Conservation (phyloP, 2,113 vertebrate genomes). For the Lophochroa leadbeateri region DNA sequence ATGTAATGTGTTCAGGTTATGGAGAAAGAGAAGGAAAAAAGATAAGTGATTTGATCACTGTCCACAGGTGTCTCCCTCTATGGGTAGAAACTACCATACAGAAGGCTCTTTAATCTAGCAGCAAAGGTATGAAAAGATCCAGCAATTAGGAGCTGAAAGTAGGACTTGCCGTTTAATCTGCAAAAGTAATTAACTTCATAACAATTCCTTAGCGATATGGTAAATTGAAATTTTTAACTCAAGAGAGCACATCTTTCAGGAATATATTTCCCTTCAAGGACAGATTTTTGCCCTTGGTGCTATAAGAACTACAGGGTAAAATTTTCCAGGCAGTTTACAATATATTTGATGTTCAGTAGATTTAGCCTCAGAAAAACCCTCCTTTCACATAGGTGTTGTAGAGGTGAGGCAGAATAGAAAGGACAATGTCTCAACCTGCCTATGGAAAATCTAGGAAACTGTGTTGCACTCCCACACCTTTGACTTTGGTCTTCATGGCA, state of each 20-base stretch:
- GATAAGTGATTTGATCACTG: neutral
- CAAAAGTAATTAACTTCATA: constrained; percentile 26
- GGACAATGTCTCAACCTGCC: neutral
- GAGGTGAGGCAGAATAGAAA: neutral
- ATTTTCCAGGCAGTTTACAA: neutral
- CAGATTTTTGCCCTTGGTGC: neutral
- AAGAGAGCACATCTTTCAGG: neutral
- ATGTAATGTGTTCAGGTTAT: neutral
- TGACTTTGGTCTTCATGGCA: neutral
- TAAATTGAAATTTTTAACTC: neutral
- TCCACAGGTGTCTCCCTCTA: neutral
- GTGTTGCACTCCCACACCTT: neutral
- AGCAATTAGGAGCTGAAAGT: neutral
- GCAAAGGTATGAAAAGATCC: neutral
- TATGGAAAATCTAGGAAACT: neutral
- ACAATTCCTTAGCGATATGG: neutral
- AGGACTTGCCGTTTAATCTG: constrained; percentile 2
- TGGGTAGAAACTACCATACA: neutral
- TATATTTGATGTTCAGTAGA: neutral
- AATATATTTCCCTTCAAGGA: neutral
- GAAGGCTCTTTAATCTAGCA: neutral
- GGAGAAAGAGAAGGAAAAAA: neutral
- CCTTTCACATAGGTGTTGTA: neutral
- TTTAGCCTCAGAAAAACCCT: neutral
- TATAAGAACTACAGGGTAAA: neutral